phyloP scores from a whole-genome alignment of 2,797 vertebrate genomes.

The Sebastes cheni region DNA sequence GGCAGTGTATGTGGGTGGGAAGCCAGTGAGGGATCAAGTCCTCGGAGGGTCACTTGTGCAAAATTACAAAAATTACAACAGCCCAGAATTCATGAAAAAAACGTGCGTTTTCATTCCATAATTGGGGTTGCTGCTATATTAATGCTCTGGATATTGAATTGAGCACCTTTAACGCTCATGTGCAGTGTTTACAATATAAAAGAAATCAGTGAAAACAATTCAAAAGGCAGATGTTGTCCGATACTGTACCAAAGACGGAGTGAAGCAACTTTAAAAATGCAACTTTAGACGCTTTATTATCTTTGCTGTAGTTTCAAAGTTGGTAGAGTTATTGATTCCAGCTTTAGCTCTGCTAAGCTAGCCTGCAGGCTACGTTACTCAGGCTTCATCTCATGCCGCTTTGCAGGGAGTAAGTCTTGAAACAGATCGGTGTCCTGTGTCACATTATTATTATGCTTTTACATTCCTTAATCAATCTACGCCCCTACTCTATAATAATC shows the following conservation, averaged over 20 bases:
- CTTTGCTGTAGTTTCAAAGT: background rate
- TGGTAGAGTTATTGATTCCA: background rate
- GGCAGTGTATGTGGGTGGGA: background rate
- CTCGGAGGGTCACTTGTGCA: background rate
- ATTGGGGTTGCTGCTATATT: background rate
- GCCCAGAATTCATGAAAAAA: background rate
- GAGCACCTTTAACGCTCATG: background rate
- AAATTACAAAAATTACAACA: background rate
- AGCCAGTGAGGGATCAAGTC: background rate
- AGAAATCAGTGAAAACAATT: background rate
- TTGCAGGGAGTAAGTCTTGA: background rate
- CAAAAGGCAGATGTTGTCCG: background rate
- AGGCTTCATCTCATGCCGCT: background rate
- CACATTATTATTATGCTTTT: background rate
- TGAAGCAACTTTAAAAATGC: background rate
- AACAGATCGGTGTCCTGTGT: background rate
- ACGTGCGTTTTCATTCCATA: background rate
- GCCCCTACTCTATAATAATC: background rate
- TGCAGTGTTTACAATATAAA: background rate
- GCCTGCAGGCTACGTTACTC: background rate
- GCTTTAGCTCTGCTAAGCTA: background rate
- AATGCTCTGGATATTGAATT: background rate
- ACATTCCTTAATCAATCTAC: constrained; percentile 22
- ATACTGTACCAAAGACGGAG: background rate
- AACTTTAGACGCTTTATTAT: background rate